Evolutionary conservation across 1,140 invertebrate genomes (phyloP).

Genomic region (Apis florea): DNA sequence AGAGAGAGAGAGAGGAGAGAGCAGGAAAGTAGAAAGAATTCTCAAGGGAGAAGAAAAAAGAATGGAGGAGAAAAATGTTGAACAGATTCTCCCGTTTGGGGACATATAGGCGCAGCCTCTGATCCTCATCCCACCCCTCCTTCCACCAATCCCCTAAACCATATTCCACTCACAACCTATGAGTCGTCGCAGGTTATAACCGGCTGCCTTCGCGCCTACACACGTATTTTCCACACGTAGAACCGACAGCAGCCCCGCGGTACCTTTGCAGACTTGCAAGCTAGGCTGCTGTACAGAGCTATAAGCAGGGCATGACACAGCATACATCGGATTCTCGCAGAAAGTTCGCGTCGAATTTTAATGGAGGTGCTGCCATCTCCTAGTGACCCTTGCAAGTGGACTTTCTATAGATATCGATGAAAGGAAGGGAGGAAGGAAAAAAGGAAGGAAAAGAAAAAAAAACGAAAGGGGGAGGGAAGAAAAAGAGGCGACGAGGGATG

Average conservation of each 20-base stretch:
- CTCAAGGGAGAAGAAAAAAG: background rate
- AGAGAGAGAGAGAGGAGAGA: background rate
- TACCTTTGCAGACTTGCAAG: conserved; percentile 53
- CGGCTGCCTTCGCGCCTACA: conserved; percentile 57
- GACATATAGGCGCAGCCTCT: conserved; percentile 28
- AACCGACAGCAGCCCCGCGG: conserved; percentile 34
- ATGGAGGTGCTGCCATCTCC: conserved; percentile 73
- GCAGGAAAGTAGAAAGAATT: background rate
- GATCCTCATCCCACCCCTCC: background rate
- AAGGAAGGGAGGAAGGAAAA: conserved; percentile 41
- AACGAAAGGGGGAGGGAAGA: background rate
- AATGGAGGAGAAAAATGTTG: conserved; percentile 24
- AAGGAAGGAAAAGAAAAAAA: background rate
- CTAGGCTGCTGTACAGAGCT: conserved; percentile 40
- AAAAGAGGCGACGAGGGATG: conserved; percentile 24
- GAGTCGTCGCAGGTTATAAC: conserved; percentile 49
- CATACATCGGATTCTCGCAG: conserved; percentile 61
- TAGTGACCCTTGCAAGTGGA: conserved; percentile 70
- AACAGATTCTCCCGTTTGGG: conserved; percentile 40
- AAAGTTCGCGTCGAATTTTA: conserved; percentile 71
- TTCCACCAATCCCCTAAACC: conserved; percentile 41
- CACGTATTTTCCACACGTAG: conserved; percentile 56
- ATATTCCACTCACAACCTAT: conserved; percentile 64
- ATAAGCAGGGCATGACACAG: conserved; percentile 59
- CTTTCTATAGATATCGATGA: conserved; percentile 35